Percentiles rank a stretch among this genome's conserved stretches.
These are phyloP conservation scores for Silurus aristotelis DNA, from an alignment of 2,797 vertebrate species.

Conservation along the genomic window DNA sequence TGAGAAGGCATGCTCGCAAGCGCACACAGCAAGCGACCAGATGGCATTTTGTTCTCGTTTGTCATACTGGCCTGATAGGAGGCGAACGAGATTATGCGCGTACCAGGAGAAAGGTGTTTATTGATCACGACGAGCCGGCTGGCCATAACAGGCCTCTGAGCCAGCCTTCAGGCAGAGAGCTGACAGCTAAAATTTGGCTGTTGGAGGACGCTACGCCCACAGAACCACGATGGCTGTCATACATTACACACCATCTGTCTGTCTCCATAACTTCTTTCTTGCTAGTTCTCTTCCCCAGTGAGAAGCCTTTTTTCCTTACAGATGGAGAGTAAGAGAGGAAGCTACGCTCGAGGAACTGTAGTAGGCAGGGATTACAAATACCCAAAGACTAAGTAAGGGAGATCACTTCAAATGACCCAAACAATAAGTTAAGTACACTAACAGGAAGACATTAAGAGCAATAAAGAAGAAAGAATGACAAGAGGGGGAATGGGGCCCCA, in stretches of 20 bases:
- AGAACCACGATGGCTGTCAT: constrained; percentile 68
- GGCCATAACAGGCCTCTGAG: constrained; percentile 56
- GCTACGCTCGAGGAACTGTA: constrained; percentile 24
- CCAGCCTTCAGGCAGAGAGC: constrained; percentile 30
- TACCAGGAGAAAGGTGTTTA: constrained; percentile 56
- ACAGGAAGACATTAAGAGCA: not conserved
- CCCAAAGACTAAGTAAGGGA: not conserved
- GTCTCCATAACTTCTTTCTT: constrained; percentile 50
- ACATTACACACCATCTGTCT: constrained; percentile 74
- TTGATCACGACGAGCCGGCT: constrained; percentile 48
- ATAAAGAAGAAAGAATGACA: constrained; percentile 11
- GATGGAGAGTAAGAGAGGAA: constrained; percentile 27
- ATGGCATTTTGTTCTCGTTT: constrained; percentile 79
- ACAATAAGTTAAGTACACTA: not conserved
- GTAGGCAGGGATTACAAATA: constrained; percentile 44
- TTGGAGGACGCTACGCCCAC: constrained; percentile 66
- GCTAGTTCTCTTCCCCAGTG: not conserved
- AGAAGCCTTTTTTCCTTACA: not conserved
- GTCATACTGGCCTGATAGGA: constrained; percentile 72
- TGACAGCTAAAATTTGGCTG: constrained; percentile 59
- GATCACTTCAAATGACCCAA: not conserved
- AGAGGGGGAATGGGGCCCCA: constrained; percentile 34
- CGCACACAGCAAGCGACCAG: constrained; percentile 67
- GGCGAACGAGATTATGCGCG: constrained; percentile 44
- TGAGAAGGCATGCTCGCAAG: constrained; percentile 55